Evolutionary conservation across 2,113 vertebrate species (phyloP).

Genomic region (Dunckerocampus dactyliophorus): DNA sequence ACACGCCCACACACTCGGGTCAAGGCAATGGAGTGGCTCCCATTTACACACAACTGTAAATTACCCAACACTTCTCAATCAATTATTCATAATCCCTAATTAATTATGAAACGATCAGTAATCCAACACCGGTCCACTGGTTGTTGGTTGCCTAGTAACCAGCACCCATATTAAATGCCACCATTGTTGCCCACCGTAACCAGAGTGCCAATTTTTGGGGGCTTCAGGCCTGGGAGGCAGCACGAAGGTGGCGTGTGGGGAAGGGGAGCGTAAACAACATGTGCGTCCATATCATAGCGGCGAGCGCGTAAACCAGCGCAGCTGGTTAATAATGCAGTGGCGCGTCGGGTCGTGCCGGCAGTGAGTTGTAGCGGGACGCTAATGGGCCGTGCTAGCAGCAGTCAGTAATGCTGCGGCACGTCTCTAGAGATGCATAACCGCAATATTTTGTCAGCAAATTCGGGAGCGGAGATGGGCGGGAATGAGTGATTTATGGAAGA

Average conservation of each 20-base stretch:
- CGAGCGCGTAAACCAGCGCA: slow-evolving; percentile 57
- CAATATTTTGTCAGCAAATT: slow-evolving; percentile 52
- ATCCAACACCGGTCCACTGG: slow-evolving; percentile 70
- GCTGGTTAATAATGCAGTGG: slow-evolving; percentile 70
- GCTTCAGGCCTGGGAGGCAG: slow-evolving; percentile 6
- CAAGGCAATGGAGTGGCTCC: slow-evolving; percentile 48
- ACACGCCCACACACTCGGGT: slow-evolving; percentile 7
- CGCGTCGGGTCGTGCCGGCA: slow-evolving; percentile 43
- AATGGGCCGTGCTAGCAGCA: slow-evolving; percentile 48
- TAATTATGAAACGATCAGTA: slow-evolving; percentile 77
- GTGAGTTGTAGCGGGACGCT: slow-evolving; percentile 47
- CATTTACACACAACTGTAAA: slow-evolving; percentile 72
- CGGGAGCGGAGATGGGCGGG: slow-evolving; percentile 18
- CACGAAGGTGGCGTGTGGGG: slow-evolving; percentile 10
- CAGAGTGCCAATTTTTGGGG: slow-evolving; percentile 44
- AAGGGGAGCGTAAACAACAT: slow-evolving; percentile 63
- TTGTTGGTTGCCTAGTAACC: slow-evolving; percentile 73
- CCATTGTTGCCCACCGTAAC: slow-evolving; percentile 63
- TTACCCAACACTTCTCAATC: slow-evolving; percentile 67
- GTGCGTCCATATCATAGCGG: slow-evolving; percentile 47
- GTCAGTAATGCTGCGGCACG: slow-evolving; percentile 46
- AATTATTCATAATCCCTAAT: slow-evolving; percentile 74
- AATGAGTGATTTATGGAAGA: slow-evolving; percentile 53
- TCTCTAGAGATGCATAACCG: slow-evolving; percentile 52
- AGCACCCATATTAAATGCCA: slow-evolving; percentile 71